A percentile compares a stretch with the other conserved stretches of the same genome.
These are phyloP conservation scores for Drosophila robusta DNA, from an alignment of 2,888 invertebrate genomes.

Conservation along the genomic window DNA sequence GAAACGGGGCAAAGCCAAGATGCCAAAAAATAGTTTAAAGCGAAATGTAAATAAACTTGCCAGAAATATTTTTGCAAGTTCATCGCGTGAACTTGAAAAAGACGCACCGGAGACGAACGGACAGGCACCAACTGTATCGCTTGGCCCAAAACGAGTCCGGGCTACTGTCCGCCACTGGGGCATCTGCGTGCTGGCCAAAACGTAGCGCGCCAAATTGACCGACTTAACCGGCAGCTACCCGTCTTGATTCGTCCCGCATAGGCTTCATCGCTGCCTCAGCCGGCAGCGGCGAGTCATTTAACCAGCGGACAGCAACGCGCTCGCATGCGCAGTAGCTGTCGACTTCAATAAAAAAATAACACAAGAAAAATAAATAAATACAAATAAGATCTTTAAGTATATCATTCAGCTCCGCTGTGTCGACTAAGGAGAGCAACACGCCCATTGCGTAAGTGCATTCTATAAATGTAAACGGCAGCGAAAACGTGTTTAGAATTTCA, in stretches of 20 bases:
- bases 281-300: constrained; percentile 60
- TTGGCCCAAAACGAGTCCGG: constrained; percentile 8
- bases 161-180: constrained; percentile 7
- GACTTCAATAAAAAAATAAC: not conserved
- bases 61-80: constrained; percentile 69
- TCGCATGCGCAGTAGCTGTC: constrained; percentile 68
- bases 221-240: constrained; percentile 60
- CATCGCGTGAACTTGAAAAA: constrained; percentile 75
- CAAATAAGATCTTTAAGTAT: not conserved
- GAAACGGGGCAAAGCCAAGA: constrained; percentile 35
- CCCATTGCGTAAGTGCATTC: constrained; percentile 72
- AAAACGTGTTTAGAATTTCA: constrained; percentile 77
- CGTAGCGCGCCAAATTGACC: constrained; percentile 63
- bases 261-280: constrained; percentile 62
- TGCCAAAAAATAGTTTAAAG: constrained; percentile 41
- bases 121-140: constrained; percentile 27
- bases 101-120: constrained; percentile 25
- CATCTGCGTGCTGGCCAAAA: constrained; percentile 57
- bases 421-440: constrained; percentile 39
- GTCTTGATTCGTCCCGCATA: constrained; percentile 54
- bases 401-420: not conserved
- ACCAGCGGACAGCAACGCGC: constrained; percentile 59
- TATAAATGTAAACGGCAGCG: constrained; percentile 18
- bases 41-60: constrained; percentile 34
- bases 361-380: not conserved